Evolutionary conservation across 2,113 vertebrate genomes (phyloP), one percentile per base, ranked within the genome.

Genomic region (Trinectes maculatus): DNA sequence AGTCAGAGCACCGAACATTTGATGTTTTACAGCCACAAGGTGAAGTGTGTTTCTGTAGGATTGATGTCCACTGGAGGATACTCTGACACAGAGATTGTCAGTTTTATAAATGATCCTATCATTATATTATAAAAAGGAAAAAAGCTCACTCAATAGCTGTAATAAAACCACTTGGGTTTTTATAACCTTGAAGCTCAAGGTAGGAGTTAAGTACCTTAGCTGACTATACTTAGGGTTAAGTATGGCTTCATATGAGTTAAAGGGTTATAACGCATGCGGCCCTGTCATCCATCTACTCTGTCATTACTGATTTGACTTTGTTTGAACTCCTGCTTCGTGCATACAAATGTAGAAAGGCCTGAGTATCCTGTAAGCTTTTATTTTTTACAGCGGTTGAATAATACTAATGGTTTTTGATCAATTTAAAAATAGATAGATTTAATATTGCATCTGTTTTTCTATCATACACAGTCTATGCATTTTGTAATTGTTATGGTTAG

Each of bases 51-150:
- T 64, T 37, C 11, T 25, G 4, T 42, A 44, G 39, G 13, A 57
- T 71, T 49, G n/a, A 58, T 36, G 13, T 15, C 15, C 3, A 53
- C n/a, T 29, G 22, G 16, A 36, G 26, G 21, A 40, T 16, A 36
- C 4, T 16, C 18, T 62, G 34, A 16, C 25, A 42, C 9, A n/a
- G 7, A 37, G 15, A 18, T 11, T 5, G 18, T 51, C 11, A 0
- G 29, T 72, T 54, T 42, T 8, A 48, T 24, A 24, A 19, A 36
- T 24, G 15, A 16, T 39, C 46, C 44, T 22, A n/a, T 44, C 51
- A 47, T 61, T 37, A 18, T 34, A 31, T 48, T 18, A 3, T 18
- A 19, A 42, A 19, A 31, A 47, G 16, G 8, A 3, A 21, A 43
- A 47, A 25, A 48, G 22, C 24, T 12, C 25, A 10, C 13, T 12